Percentiles rank a stretch among this genome's conserved stretches.
Evolutionary conservation across 2,113 vertebrate species (phyloP).

Genomic region (Sigmodon hispidus): DNA sequence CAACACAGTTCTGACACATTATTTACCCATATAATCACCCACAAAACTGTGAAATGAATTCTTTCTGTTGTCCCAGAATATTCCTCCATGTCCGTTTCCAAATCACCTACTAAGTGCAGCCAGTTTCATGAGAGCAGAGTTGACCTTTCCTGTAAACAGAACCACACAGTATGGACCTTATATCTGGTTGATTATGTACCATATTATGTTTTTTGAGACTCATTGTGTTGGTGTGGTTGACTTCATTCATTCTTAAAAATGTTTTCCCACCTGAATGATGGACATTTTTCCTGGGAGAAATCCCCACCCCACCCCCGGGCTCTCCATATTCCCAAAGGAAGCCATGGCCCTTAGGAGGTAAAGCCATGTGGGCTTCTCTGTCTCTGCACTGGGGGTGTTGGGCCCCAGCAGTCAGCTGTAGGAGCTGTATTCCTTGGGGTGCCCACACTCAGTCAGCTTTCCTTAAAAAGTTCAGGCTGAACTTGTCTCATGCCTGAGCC

Average conservation of each 20-base stretch:
- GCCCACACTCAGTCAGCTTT: not conserved
- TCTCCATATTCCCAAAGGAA: not conserved
- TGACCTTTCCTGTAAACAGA: not conserved
- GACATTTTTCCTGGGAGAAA: not conserved
- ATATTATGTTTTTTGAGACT: not conserved
- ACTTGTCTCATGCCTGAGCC: not conserved
- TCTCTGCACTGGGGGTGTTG: not conserved
- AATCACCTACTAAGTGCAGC: too few species aligned
- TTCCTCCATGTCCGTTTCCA: not conserved
- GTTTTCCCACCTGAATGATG: not conserved
- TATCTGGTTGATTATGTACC: not conserved
- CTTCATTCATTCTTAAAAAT: not conserved
- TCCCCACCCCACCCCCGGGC: not conserved
- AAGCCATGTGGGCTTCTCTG: not conserved
- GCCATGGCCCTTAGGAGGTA: not conserved
- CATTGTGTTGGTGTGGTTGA: not conserved
- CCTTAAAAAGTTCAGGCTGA: not conserved
- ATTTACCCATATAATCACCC: not conserved
- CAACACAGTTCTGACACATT: not conserved
- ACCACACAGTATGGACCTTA: rapidly evolving
- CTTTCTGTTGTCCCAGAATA: not conserved
- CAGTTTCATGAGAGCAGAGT: not conserved
- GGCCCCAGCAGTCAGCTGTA: not conserved
- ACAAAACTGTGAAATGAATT: not conserved
- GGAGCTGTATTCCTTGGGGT: not conserved